Percentiles rank a stretch among this genome's conserved stretches.
phyloP scores from a whole-genome alignment of 1,140 invertebrate genomes.

The Megalopta genalis region DNA sequence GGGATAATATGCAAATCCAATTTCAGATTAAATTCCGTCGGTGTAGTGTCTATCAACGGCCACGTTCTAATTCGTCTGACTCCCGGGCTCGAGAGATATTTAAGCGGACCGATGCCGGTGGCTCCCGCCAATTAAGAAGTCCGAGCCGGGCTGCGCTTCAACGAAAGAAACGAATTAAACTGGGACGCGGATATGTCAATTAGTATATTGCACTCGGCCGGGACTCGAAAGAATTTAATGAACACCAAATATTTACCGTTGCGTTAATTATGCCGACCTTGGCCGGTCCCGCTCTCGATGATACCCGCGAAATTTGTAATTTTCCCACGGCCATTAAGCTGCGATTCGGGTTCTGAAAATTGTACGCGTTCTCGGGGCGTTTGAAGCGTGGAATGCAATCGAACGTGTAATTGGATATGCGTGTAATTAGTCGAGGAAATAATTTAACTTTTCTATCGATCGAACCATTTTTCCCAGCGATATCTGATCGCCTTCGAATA shows the following conservation, averaged over 20 bases:
- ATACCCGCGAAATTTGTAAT: no score
- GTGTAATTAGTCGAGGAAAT: no score
- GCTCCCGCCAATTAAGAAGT: neutral
- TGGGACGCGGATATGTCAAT: neutral
- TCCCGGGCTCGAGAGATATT: neutral
- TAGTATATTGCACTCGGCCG: neutral
- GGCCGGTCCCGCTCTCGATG: no score
- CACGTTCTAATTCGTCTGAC: slow-evolving; percentile 22
- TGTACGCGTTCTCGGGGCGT: no score
- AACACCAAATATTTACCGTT: slow-evolving; percentile 1
- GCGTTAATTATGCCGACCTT: neutral
- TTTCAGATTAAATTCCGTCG: slow-evolving; percentile 34
- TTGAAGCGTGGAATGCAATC: no score
- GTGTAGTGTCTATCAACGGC: slow-evolving; percentile 24
- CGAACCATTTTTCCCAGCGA: no score
- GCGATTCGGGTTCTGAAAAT: no score
- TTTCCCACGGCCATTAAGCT: no score
- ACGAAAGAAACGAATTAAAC: neutral
- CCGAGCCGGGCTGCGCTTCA: neutral
- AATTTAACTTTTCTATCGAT: no score
- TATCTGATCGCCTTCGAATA: no score
- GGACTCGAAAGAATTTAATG: slow-evolving; percentile 1
- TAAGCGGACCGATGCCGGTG: no score
- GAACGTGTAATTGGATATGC: no score
- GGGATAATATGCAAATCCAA: slow-evolving; percentile 43